These are phyloP conservation scores for mouse (Mus musculus) DNA, from an alignment of 2,113 vertebrate species.

Conservation along the genomic window GRCm39 chr9:84784001-84784500, in stretches of 20 bases:
- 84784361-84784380: not conserved
- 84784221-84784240: not conserved
- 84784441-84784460: not conserved
- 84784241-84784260: not conserved
- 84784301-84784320: not conserved
- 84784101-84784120: not conserved
- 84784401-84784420: not conserved
- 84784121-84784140: not conserved
- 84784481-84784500: not conserved
- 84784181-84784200: not conserved
- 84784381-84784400: not conserved
- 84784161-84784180: not conserved
- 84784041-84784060: not conserved
- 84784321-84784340: not conserved
- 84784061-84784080: not conserved
- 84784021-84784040: not conserved
- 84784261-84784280: not conserved
- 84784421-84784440: not conserved
- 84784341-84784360: not conserved
- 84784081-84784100: not conserved
- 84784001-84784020: not conserved
- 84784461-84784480: not conserved
- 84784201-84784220: not conserved
- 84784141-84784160: not conserved
- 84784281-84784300: not conserved